Conservation (phyloP, 2,113 vertebrate genomes). For the Glaucomys volans region DNA sequence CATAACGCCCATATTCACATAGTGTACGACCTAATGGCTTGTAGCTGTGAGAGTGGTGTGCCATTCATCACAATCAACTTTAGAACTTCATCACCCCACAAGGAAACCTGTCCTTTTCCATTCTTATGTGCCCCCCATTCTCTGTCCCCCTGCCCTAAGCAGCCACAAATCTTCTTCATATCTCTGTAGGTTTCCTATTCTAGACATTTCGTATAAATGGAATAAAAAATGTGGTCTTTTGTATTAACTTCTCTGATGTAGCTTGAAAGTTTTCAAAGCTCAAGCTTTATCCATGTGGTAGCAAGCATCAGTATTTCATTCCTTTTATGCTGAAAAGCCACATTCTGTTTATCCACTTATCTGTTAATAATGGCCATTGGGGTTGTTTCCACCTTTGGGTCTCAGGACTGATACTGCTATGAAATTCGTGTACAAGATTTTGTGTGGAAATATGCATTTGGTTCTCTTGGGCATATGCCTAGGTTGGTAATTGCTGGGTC, state of each 20-base stretch:
- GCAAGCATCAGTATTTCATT: not conserved
- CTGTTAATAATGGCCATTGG: not conserved
- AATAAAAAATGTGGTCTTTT: not conserved
- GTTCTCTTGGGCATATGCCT: conserved; percentile 20
- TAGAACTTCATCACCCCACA: not conserved
- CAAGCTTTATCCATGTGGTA: not conserved
- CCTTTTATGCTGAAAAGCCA: not conserved
- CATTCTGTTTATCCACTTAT: not conserved
- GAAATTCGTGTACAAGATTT: not conserved
- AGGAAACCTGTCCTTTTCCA: not conserved
- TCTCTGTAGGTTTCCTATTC: not conserved
- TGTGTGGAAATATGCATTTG: not conserved
- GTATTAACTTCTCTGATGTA: not conserved
- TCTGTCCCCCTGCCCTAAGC: not conserved
- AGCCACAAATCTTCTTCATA: not conserved
- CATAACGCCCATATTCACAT: not conserved
- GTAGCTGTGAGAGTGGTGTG: too few species aligned
- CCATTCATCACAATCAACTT: not conserved
- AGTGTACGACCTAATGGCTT: not conserved
- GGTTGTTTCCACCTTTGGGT: not conserved
- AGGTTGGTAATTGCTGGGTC: not conserved
- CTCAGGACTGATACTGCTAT: not conserved
- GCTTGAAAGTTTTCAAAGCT: not conserved
- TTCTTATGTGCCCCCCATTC: not conserved
- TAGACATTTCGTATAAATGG: not conserved